A percentile compares a stretch with the other conserved stretches of the same genome.
phyloP scores from a whole-genome alignment of 2,888 invertebrate genomes.

The Mantis religiosa region DNA sequence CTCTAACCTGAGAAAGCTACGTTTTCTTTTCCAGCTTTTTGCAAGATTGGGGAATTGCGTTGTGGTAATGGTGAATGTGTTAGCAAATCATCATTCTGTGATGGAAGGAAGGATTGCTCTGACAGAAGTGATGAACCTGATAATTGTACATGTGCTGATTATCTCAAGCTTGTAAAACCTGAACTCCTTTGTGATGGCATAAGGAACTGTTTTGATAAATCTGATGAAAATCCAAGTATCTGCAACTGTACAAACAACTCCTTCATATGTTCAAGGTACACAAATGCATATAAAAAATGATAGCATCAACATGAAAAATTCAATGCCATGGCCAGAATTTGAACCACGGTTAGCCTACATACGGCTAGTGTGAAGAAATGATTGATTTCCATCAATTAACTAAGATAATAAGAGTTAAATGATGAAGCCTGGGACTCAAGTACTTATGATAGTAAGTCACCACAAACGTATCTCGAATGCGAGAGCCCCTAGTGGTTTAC shows the following conservation, averaged over 20 bases:
- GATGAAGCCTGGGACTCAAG: too few relatives aligned
- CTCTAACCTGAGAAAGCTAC: too few relatives aligned
- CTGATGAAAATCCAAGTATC: conserved; percentile 64
- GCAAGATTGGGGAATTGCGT: conserved; percentile 53
- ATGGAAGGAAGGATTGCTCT: conserved; percentile 63
- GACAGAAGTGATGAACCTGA: conserved; percentile 65
- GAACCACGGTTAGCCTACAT: too few relatives aligned
- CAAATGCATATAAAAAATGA: too few relatives aligned
- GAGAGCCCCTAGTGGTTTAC: too few relatives aligned
- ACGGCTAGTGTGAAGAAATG: too few relatives aligned
- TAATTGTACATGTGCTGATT: conserved; percentile 61
- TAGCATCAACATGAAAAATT: too few relatives aligned
- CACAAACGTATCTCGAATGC: too few relatives aligned
- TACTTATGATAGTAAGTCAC: too few relatives aligned
- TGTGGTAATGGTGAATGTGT: conserved; percentile 66
- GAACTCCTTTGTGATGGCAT: conserved; percentile 70
- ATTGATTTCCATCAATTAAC: too few relatives aligned
- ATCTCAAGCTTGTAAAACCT: conserved; percentile 61
- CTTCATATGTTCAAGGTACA: conserved; percentile 53
- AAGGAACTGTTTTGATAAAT: conserved; percentile 70
- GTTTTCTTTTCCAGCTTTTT: not conserved
- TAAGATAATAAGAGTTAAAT: too few relatives aligned
- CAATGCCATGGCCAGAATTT: too few relatives aligned
- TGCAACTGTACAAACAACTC: conserved; percentile 49
- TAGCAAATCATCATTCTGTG: conserved; percentile 63